Conservation (phyloP, 2,888 invertebrate genomes). For the Chloroclystis v-ata region DNA sequence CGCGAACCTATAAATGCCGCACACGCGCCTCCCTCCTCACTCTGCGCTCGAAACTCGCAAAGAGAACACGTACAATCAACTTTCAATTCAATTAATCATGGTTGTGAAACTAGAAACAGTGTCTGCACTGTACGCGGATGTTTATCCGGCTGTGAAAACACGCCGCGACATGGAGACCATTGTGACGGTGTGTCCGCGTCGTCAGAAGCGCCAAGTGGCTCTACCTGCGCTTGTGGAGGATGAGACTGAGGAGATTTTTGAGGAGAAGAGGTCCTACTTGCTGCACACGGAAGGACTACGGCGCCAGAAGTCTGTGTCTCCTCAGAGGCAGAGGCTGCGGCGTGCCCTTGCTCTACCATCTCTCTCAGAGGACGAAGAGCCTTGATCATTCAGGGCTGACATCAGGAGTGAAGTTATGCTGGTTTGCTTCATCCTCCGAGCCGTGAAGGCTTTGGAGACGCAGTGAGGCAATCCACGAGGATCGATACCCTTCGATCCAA, state of each 20-base stretch:
- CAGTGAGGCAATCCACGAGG: constrained; percentile 36
- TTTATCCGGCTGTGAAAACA: constrained; percentile 49
- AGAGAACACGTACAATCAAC: constrained; percentile 39
- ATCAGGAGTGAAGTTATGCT: constrained; percentile 58
- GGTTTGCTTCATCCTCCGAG: constrained; percentile 38
- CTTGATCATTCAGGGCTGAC: constrained; percentile 47
- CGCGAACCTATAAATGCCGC: constrained; percentile 49
- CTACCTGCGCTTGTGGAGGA: constrained; percentile 59
- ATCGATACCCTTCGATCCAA: constrained; percentile 31
- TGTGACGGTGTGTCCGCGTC: constrained; percentile 47
- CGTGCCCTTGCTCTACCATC: constrained; percentile 65
- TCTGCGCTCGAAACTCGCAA: constrained; percentile 44
- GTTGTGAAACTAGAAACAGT: constrained; percentile 64
- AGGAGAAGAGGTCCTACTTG: constrained; percentile 52
- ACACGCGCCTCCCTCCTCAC: constrained; percentile 46
- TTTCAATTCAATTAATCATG: constrained; percentile 36
- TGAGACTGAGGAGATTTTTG: constrained; percentile 55
- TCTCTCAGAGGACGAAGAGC: constrained; percentile 71
- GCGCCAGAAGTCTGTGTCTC: constrained; percentile 67
- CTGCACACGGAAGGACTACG: constrained; percentile 55
- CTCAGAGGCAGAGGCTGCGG: constrained; percentile 59
- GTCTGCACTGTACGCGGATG: constrained; percentile 53
- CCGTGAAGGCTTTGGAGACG: constrained; percentile 34
- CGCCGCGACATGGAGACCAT: constrained; percentile 50
- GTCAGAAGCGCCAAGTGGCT: constrained; percentile 51